Evolutionary conservation across 2,113 vertebrate genomes (phyloP), one percentile per base, ranked within the genome.

Genomic region (Ceyx melanurus): DNA sequence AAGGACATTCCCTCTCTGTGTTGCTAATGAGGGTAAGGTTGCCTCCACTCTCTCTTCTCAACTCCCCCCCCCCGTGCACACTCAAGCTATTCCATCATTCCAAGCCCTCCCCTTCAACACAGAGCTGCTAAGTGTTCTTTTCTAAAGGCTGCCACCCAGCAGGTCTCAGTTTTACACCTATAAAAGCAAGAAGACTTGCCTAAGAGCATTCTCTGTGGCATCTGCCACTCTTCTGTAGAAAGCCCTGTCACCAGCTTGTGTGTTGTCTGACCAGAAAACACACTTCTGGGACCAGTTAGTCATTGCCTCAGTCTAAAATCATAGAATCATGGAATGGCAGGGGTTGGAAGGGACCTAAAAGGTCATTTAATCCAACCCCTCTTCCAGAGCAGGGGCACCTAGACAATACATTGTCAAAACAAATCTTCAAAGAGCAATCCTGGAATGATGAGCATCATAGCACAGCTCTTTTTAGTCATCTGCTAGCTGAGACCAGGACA

Each of bases 1-100:
- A 88, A 88, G 88, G 86, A 88, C 94, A 87, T 95, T 93, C 77
- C 42, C 70, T 51, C 51, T 93, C 89, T 13, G 11, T 77, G 73
- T 61, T 95, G 85, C 62, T 96, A 95, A 96, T 85, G 79, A 93
- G 85, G 75, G 78, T 93, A 89, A 83, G 68, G 85, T 86, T 95
- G 92, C 90, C 51, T 75, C 57, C 22, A 20, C 70, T 66, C 64
- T 48, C 74, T 58, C 89, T 58, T 86, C 60, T 95, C 92, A 93
- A 22, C 53, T 90, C 35, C 25, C 37, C 37, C 37, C 37, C 37
- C 37, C 42, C 29, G 9, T 15, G 45, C 60, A 37, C 56, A 45
- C 45, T 62, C 53, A 91, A 85, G 33, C 37, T 51, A n/a, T 58
- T 67, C 20, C 45, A 62, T 81, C 81, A 43, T 77, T 85, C 68